Base-by-base conservation (phyloP, 2,113 vertebrate species). In the Rhipidura dahli region DNA sequence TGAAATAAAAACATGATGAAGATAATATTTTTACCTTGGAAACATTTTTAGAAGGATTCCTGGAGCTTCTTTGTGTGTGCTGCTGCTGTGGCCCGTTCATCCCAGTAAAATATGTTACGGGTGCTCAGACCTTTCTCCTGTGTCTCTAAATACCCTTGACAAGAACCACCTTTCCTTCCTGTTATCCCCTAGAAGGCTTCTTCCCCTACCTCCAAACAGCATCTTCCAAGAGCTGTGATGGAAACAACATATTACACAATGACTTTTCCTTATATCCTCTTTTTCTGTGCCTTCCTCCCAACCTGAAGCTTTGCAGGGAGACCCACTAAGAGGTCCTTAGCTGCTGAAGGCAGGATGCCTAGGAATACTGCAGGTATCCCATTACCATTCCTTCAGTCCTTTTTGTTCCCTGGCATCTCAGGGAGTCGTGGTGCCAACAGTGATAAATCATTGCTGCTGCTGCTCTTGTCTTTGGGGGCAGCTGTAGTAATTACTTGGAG, bases 401-500 rank as follows among this genome's bases (percentile, higher is more conserved):
- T 83, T 90, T 66, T 66, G 72, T 86, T 94, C 60, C 78, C 57
- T 92, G 83, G 68, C 90, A 96, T 94, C 61, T 90, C 49, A 7
- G 92, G 88, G 90, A 94, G 56, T 19, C 0, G 1, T 45, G 49
- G 69, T 87, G 85, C 90, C 90, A 90, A 6, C 0, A 10, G 86
- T 84, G 76, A 97, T 96, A 96, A 96, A 96, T 97, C 90, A 94
- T 45, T 90, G 91, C 80, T 90, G 86, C 76, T 92, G 83, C 50
- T 69, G 26, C 20, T n/a, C n/a, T n/a, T 76, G 65, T 95, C 92
- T 83, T 90, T 94, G 44, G 94, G 93, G 96, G 83, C 88, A 93
- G 80, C 77, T 0, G 0, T 51, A 39, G 89, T 96, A 96, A 96
- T 96, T 96, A 95, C 86, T 93, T 72, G 57, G 80, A 87, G 69